Base-by-base conservation (phyloP, 2,797 vertebrate species). In the Apodemus agrarius region DNA sequence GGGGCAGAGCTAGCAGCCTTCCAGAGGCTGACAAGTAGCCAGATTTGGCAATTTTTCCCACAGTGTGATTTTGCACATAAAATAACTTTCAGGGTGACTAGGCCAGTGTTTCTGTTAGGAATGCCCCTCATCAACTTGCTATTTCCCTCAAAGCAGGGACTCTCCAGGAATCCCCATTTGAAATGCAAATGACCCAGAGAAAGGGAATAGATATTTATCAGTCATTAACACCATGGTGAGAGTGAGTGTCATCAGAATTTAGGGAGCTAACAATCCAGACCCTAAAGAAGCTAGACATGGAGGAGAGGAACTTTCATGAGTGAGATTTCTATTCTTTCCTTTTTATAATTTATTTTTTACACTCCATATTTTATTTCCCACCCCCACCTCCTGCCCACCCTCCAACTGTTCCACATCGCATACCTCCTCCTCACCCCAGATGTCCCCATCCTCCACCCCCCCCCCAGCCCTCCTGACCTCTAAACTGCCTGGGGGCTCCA, bases 161-260 rank as follows among this genome's bases (percentile, higher is more conserved):
- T 87, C 69, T 87, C 26, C 57, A 89, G 57, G 90, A 95, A 89
- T 76, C 46, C 21, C 69, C 82, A 46, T 95, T 95, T 95, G 80
- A 96, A 95, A 91, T 95, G 80, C 80, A 96, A 78, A 80, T 57
- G n/a, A 46, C 12, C n/a, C n/a, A 63, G 49, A 79, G 31, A 95
- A 92, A 96, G 49, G 63, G 9, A 87, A 40, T 69, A 57, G n/a
- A 37, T 59, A 26, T 67, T 79, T 72, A 88, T 88, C 65, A 91
- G 93, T 87, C 89, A 91, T 96, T 90, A 92, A 94, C 14, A 82
- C 37, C 22, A 37, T 57, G 37, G 72, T 95, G 49, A 95, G 79
- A 96, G 89, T 91, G 83, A 75, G 17, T 57, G 40, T 67, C 67
- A 76, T 90, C 17, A 67, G 54, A 92, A 91, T 92, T 92, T 81